Evolutionary conservation across 2,888 invertebrate genomes (phyloP).

Genomic region (Agonopterix subpropinquella): DNA sequence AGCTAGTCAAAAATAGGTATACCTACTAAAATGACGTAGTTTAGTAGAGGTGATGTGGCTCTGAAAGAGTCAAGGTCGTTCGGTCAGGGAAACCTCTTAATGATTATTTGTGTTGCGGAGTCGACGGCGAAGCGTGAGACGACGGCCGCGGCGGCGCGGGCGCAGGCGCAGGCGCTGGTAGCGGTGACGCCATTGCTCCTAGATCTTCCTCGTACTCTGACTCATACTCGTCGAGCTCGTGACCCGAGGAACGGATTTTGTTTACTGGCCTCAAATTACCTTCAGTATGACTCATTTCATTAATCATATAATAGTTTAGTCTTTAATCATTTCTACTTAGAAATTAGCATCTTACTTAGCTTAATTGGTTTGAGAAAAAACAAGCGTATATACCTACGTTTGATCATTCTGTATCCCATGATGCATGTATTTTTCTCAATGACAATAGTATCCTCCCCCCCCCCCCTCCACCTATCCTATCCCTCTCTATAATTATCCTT

Average conservation of each 20-base stretch:
- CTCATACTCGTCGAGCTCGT: constrained; percentile 55
- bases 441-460: too few species aligned
- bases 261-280: constrained; percentile 45
- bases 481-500: too few species aligned
- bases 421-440: too few species aligned
- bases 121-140: constrained; percentile 36
- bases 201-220: constrained; percentile 66
- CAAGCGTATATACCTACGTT: too few species aligned
- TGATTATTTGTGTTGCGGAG: constrained; percentile 17
- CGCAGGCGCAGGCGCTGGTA: constrained; percentile 18
- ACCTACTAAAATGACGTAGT: too few species aligned
- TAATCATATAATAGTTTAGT: constrained; percentile 28
- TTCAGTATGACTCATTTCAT: constrained; percentile 44
- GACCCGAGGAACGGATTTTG: constrained; percentile 59
- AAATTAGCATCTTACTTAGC: constrained; percentile 17
- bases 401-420: too few species aligned
- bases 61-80: too few species aligned
- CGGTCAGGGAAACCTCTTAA: too few species aligned
- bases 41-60: too few species aligned
- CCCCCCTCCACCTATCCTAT: too few species aligned
- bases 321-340: constrained; percentile 25
- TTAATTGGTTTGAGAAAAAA: too few species aligned
- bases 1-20: too few species aligned
- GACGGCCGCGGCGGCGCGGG: constrained; percentile 12
- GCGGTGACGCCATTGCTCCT: constrained; percentile 61